A percentile compares a stretch with the other conserved stretches of the same genome.
Conservation (phyloP, 2,113 vertebrate species). For the Dasyornis broadbenti region DNA sequence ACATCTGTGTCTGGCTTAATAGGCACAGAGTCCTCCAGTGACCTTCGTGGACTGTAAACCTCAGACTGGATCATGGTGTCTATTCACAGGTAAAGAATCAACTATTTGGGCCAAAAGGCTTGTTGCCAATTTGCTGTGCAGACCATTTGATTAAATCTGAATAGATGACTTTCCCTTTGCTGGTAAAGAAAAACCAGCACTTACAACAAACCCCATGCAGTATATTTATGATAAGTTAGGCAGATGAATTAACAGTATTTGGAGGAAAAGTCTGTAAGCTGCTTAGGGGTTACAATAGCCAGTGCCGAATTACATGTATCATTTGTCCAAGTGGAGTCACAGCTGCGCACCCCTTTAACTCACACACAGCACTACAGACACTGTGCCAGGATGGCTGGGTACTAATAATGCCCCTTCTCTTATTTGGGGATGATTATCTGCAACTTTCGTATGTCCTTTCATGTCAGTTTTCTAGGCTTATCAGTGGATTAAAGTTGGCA, state of each 20-base stretch:
- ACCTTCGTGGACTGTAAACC: background rate
- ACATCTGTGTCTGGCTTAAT: background rate
- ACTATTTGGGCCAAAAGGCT: background rate
- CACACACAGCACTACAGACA: background rate
- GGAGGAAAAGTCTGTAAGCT: background rate
- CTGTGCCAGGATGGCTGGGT: background rate
- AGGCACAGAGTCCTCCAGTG: background rate
- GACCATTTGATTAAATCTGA: background rate
- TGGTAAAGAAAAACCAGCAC: background rate
- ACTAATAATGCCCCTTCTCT: background rate
- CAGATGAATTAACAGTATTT: background rate
- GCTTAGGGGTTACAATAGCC: background rate
- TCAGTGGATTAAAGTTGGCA: background rate
- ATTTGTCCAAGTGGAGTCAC: background rate
- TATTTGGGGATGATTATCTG: background rate
- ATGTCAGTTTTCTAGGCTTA: background rate
- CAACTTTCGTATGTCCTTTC: background rate
- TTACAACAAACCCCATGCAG: background rate
- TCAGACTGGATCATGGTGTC: background rate
- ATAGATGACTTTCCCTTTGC: background rate
- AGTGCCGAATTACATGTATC: background rate
- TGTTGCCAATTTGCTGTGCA: background rate
- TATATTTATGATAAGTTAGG: background rate
- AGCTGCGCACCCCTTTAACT: background rate
- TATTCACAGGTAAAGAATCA: background rate